Conservation (phyloP, 2,888 invertebrate species). For the Copidosoma aretas region DNA sequence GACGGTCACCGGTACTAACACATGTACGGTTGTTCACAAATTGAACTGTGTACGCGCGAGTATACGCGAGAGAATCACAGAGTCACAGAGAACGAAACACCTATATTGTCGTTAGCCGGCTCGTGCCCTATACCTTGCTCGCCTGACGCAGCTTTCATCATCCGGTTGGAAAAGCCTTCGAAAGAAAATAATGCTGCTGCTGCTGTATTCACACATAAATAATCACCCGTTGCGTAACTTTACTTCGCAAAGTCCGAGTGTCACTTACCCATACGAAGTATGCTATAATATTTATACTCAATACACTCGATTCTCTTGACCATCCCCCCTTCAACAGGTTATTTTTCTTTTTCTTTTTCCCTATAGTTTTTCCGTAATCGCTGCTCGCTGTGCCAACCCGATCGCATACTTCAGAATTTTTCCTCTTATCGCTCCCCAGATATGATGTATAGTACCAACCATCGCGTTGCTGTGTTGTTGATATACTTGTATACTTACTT, state of each 20-base stretch:
- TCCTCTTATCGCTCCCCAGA: too few species aligned
- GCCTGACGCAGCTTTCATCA: constrained; percentile 9
- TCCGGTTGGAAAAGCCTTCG: constrained; percentile 17
- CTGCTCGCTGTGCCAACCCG: neutral
- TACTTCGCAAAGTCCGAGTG: neutral
- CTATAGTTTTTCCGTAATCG: neutral
- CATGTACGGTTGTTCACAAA: too few species aligned
- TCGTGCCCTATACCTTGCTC: neutral
- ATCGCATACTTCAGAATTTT: neutral
- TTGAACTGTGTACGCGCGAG: too few species aligned
- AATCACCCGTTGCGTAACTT: neutral
- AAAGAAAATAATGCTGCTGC: constrained; percentile 7
- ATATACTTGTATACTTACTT: too few species aligned
- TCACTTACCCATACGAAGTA: too few species aligned
- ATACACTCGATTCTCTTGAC: constrained; percentile 3
- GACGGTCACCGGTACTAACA: too few species aligned
- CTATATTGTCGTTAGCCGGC: neutral
- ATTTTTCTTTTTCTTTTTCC: constrained; percentile 1
- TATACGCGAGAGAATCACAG: too few species aligned
- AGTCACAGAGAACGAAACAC: too few species aligned
- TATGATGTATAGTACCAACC: too few species aligned
- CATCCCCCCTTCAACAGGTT: too few species aligned
- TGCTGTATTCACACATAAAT: neutral
- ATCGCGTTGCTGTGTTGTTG: too few species aligned
- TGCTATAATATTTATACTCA: too few species aligned